Base-by-base conservation (phyloP, 2,888 invertebrate genomes). In the Drosophila colorata region DNA sequence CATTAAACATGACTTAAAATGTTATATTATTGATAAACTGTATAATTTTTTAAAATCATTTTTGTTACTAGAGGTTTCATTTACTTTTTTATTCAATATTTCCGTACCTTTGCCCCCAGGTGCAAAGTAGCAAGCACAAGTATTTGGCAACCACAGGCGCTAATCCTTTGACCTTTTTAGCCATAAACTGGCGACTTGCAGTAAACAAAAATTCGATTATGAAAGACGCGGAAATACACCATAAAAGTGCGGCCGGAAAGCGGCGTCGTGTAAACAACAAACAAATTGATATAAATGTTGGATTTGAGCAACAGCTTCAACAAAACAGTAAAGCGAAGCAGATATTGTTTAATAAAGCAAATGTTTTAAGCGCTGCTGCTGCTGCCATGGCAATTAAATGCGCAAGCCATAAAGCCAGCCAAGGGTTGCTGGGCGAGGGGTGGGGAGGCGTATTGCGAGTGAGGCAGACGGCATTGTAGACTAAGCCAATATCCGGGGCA, bases 161-260 rank as follows among this genome's bases (percentile, higher is more conserved):
- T 71, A 71, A 84, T 84, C 71, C 74, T 49, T 84, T 84, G 28
- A 48, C 48, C 48, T 31, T 58, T 41, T 67, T 35, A 41, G 53
- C 49, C 57, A 59, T 70, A 65, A 66, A 46, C 56, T 57, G 56
- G 31, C 43, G 47, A 61, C 74, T 67, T 69, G 57, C 43, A 47
- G 63, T 60, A 58, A 58, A 67, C 69, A 44, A 58, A 59, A 78
- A 80, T 81, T 87, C 81, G 74, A 80, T 87, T 87, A 74, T 69
- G 69, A 78, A 74, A 69, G 46, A 41, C 58, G 46, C 43, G 68
- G 46, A 71, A 65, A 61, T 65, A 40, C 43, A 55, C 46, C 65
- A 46, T 25, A 52, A 69, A 61, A 46, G 52, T 13, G 7, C 40
- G 47, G 14, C 48, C 59, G 67, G 58, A 68, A 69, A 59, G 49